Conservation (phyloP, 2,888 invertebrate species). For the Spisula solida region DNA sequence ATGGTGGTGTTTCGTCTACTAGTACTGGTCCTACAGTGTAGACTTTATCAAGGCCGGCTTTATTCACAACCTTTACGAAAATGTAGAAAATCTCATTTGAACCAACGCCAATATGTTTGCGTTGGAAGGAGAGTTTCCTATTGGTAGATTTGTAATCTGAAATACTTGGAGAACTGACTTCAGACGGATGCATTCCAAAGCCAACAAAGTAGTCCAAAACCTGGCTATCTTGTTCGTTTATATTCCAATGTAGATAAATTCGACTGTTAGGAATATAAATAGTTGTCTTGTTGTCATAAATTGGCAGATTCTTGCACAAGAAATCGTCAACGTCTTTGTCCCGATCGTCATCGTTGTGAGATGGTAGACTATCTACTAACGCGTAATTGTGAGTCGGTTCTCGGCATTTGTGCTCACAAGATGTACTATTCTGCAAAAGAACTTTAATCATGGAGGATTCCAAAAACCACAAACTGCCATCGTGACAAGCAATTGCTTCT, state of each 20-base stretch:
- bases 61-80: conserved; percentile 69
- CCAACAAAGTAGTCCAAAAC: conserved; percentile 69
- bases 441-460: conserved; percentile 7
- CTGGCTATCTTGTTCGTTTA: conserved; percentile 69
- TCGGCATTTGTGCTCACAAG: conserved; percentile 44
- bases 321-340: conserved; percentile 41
- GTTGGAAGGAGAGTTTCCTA: conserved; percentile 51
- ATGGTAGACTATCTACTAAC: background rate
- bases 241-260: conserved; percentile 68
- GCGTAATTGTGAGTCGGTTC: background rate
- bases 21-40: conserved; percentile 70
- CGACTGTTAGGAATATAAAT: conserved; percentile 70
- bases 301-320: conserved; percentile 35
- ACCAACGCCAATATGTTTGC: conserved; percentile 65
- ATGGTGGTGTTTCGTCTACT: conserved; percentile 67
- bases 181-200: conserved; percentile 51
- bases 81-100: conserved; percentile 63
- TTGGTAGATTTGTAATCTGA: conserved; percentile 58
- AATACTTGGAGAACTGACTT: conserved; percentile 57
- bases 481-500: conserved; percentile 49
- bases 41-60: conserved; percentile 64
- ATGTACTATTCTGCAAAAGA: background rate
- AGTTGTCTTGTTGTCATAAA: conserved; percentile 7
- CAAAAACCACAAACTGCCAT: conserved; percentile 56
- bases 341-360: background rate